Evolutionary conservation across 2,797 vertebrate species (phyloP), one percentile per base, ranked within the genome.

Genomic region (Clarias platycephalus): DNA sequence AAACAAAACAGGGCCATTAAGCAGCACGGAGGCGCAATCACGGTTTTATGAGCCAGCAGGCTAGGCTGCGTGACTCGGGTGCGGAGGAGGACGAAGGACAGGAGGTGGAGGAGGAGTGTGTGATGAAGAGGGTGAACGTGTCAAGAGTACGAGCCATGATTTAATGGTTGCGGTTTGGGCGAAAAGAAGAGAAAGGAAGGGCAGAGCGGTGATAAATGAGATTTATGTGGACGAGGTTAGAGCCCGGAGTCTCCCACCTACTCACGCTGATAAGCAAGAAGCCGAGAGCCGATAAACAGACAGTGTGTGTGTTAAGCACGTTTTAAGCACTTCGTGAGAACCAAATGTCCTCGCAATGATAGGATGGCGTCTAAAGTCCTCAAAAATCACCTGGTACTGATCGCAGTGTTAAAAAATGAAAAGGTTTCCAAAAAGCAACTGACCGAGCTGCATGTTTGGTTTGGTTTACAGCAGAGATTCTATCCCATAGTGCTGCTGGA

Each of bases 211-310:
- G 72, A 68, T 18, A 26, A 84, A 79, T 20, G 28, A 66, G 64
- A 68, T 75, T 75, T 74, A 82, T 70, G 74, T 55, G 72, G 71
- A 72, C 15, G 76, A 80, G 86, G 80, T 86, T 63, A 70, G 79
- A 77, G 75, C 49, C 70, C 44, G 12, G 63, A 40, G 80, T 24
- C 86, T 77, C 49, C 31, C n/a, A 62, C 34, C 57, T 12, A 62
- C 34, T 62, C 66, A 49, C 9, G 20, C 58, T 58, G 63, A 86
- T 70, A 85, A 86, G 49, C 37, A 7, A 80, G 53, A 34, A 75
- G 64, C 80, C 34, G 62, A 72, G 79, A 67, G 60, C 28, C 60
- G 49, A 77, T 22, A 44, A 22, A 80, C 20, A 37, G n/a, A 7
- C 26, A 22, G 26, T 13, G 62, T 76, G 72, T 75, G 55, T 87